Evolutionary conservation across 2,797 vertebrate genomes (phyloP).

Genomic region (Danionella dracula): DNA sequence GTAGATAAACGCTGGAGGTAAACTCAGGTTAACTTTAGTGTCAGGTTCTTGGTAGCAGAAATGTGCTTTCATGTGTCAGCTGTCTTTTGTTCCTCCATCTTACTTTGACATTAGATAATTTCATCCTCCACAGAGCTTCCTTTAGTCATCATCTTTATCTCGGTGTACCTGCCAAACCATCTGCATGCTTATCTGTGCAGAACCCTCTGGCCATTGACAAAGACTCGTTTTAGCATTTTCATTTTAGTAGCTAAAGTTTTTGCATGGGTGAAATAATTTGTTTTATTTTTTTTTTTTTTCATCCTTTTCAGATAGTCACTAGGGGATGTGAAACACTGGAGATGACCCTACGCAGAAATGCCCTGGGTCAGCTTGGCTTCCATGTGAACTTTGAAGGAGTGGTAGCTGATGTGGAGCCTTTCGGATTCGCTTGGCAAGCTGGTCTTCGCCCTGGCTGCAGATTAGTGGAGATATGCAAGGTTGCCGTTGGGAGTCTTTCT

Average conservation of each 20-base stretch:
- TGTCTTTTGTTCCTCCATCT: background rate
- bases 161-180: background rate
- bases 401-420: conserved; percentile 81
- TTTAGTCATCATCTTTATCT: background rate
- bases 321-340: conserved; percentile 79
- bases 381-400: conserved; percentile 84
- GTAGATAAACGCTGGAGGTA: background rate
- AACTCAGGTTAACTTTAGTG: background rate
- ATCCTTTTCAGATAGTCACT: conserved; percentile 67
- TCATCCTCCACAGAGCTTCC: background rate
- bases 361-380: conserved; percentile 80
- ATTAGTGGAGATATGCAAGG: conserved; percentile 80
- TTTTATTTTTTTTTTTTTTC: background rate
- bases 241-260: background rate
- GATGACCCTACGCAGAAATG: conserved; percentile 77
- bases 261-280: background rate
- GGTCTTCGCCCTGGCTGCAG: conserved; percentile 79
- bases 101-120: conserved; percentile 8
- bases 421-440: conserved; percentile 82
- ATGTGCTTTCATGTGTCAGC: conserved; percentile 7
- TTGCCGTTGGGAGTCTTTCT: conserved; percentile 77
- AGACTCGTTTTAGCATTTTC: background rate
- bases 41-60: background rate
- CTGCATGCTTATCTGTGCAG: conserved; percentile 8
- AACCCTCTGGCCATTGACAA: background rate